Evolutionary conservation across 2,797 vertebrate species (phyloP).

Genomic region (Gadopsis bispinosus): DNA sequence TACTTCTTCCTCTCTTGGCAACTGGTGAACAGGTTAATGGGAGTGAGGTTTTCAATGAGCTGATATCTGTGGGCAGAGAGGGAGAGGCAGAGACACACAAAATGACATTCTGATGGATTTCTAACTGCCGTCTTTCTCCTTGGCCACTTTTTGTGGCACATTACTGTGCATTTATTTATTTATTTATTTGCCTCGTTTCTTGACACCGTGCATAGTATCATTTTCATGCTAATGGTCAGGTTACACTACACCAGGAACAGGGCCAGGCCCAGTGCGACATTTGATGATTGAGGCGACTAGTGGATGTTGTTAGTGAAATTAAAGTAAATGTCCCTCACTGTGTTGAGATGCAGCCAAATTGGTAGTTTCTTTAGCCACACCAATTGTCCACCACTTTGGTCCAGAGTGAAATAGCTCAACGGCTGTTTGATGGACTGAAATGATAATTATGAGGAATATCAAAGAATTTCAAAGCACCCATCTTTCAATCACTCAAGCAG

Average conservation of each 20-base stretch:
- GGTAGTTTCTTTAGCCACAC: background rate
- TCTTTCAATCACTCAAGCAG: background rate
- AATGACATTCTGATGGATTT: slow-evolving; percentile 85
- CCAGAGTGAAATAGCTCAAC: background rate
- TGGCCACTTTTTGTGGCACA: slow-evolving; percentile 72
- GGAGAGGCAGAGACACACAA: slow-evolving; percentile 50
- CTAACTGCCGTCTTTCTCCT: slow-evolving; percentile 77
- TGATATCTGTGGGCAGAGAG: slow-evolving; percentile 74
- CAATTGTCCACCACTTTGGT: background rate
- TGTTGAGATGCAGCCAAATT: background rate
- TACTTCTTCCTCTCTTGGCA: slow-evolving; percentile 64
- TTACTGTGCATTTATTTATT: slow-evolving; percentile 65
- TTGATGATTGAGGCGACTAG: slow-evolving; percentile 37
- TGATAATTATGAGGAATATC: background rate
- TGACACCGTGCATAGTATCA: slow-evolving; percentile 69
- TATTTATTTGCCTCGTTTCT: slow-evolving; percentile 64
- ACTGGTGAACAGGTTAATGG: slow-evolving; percentile 83
- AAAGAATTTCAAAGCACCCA: background rate
- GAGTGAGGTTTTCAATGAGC: slow-evolving; percentile 75
- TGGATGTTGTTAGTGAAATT: slow-evolving; percentile 39
- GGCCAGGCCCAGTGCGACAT: slow-evolving; percentile 33
- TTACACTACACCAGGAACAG: slow-evolving; percentile 47
- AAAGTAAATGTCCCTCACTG: slow-evolving; percentile 13
- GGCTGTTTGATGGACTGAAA: background rate
- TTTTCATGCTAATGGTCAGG: slow-evolving; percentile 74